phyloP scores from a whole-genome alignment of 2,797 vertebrate species.

The Loris lydekkerianus region DNA sequence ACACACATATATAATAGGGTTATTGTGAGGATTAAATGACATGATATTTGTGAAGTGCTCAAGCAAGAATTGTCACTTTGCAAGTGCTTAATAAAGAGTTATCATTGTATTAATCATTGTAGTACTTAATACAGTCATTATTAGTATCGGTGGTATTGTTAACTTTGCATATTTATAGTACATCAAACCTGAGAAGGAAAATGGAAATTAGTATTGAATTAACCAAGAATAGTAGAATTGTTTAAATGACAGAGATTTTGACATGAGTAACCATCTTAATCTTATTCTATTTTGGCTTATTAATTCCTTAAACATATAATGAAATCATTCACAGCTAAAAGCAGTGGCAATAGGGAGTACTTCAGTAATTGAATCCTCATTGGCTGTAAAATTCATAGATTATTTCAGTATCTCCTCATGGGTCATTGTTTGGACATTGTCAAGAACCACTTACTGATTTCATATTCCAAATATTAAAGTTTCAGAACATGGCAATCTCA shows the following conservation, averaged over 20 bases:
- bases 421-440: constrained; percentile 2
- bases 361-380: neutral
- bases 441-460: neutral
- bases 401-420: neutral
- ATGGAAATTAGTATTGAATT: neutral
- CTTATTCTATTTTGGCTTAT: constrained; percentile 2
- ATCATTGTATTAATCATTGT: neutral
- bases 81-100: neutral
- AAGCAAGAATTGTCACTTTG: neutral
- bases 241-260: constrained; percentile 17
- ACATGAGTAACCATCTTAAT: neutral
- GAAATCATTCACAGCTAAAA: neutral
- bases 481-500: neutral
- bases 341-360: neutral
- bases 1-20: neutral
- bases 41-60: neutral
- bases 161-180: neutral
- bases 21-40: neutral
- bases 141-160: neutral
- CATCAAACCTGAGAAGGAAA: neutral
- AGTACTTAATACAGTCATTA: neutral
- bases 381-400: neutral
- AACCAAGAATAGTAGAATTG: neutral
- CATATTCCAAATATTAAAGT: constrained; percentile 5
- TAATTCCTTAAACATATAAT: constrained; percentile 6